Evolutionary conservation across 2,888 invertebrate genomes (phyloP).

Genomic region (Calliopum simillimum): DNA sequence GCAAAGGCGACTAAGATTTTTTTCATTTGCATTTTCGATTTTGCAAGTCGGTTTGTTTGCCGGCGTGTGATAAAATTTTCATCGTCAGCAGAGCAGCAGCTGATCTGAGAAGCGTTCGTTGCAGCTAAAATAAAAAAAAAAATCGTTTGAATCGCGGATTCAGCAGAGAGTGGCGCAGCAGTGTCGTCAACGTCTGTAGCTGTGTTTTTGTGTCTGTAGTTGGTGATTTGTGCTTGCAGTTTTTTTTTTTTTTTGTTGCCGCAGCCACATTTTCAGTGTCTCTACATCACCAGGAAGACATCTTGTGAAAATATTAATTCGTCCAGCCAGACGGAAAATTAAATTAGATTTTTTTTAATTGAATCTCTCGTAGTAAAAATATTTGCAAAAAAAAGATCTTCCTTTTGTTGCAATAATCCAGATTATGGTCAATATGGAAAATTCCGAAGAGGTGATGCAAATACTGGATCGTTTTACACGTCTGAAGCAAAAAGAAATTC

Average conservation of each 20-base stretch:
- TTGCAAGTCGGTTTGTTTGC: constrained; percentile 9
- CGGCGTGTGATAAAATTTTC: constrained; percentile 1
- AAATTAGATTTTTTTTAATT: not conserved
- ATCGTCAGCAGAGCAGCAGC: constrained; percentile 7
- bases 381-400: not conserved
- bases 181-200: constrained; percentile 19
- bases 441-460: constrained; percentile 86
- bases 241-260: constrained; percentile 19
- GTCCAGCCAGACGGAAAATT: constrained; percentile 15
- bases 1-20: constrained; percentile 10
- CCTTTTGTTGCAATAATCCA: not conserved
- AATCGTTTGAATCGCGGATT: not conserved
- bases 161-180: constrained; percentile 4
- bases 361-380: not conserved
- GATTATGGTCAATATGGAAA: constrained; percentile 73
- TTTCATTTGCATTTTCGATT: not conserved
- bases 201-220: constrained; percentile 8
- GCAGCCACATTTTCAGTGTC: constrained; percentile 21
- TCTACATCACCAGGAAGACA: constrained; percentile 37
- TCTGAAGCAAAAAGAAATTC: constrained; percentile 82
- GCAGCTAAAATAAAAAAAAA: not conserved
- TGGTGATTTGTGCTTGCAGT: constrained; percentile 6
- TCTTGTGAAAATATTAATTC: constrained; percentile 35
- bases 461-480: constrained; percentile 87
- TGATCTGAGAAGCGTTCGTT: not conserved